A percentile compares a stretch with the other conserved stretches of the same genome.
Evolutionary conservation across 2,797 vertebrate species (phyloP).

Genomic region (Hemitrygon akajei): DNA sequence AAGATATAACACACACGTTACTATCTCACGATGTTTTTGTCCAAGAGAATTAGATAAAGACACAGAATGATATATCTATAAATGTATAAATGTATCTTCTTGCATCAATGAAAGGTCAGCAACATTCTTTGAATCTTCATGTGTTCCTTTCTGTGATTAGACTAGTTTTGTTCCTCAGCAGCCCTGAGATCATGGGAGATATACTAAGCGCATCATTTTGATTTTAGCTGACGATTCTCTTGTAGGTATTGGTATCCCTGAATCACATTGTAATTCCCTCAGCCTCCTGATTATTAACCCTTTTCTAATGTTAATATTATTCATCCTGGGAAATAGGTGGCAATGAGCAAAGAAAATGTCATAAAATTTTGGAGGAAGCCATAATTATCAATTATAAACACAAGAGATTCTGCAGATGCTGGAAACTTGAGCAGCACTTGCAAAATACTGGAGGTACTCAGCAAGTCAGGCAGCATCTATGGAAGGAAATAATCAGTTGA

Average conservation of each 20-base stretch:
- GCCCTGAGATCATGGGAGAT: not conserved
- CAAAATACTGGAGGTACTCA: too few relatives aligned
- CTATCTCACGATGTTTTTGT: conserved; percentile 2
- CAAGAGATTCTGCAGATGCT: too few relatives aligned
- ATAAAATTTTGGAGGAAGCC: not conserved
- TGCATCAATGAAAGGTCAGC: conserved; percentile 18
- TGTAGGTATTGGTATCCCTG: not conserved
- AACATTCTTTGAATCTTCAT: conserved; percentile 25
- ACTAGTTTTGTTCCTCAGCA: conserved; percentile 3
- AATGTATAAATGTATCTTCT: conserved; percentile 16
- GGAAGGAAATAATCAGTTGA: too few relatives aligned
- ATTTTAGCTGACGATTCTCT: not conserved
- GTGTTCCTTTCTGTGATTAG: conserved; percentile 7
- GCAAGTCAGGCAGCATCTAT: too few relatives aligned
- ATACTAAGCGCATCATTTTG: not conserved
- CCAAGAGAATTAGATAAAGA: conserved; percentile 20
- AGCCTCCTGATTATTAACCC: not conserved
- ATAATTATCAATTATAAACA: not conserved
- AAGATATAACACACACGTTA: conserved; percentile 29
- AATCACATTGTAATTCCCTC: not conserved
- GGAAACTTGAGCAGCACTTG: too few relatives aligned
- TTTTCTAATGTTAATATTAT: not conserved
- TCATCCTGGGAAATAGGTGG: not conserved
- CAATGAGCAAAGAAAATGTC: not conserved
- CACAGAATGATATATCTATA: conserved; percentile 16